Base-by-base conservation (phyloP, 2,797 vertebrate genomes). In the Smutsia temminckii region DNA sequence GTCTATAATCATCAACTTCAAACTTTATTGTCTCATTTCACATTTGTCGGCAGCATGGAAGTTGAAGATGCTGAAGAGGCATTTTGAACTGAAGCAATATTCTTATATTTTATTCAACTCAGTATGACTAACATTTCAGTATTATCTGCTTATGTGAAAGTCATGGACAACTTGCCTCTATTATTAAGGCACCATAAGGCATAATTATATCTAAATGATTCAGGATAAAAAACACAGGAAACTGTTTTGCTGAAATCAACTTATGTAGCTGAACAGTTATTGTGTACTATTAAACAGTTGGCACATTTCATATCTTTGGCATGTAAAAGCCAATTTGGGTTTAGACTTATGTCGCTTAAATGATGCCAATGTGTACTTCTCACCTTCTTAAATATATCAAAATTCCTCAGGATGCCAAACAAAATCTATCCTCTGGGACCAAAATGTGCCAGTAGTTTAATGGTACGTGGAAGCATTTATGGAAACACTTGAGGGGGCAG, bases 321-420 rank as follows among this genome's bases (percentile, higher is more conserved):
- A 97, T 90, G 91, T 93, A 96, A 93, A 97, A 95, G 97, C 92
- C 95, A 96, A 97, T 93, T 92, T 92, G 97, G 92, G 96, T 97
- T 97, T 97, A 97, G 95, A 97, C 97, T 98, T 97, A 98, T 96
- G 97, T 69, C 23, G 74, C 95, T 97, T 96, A 97, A 97, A 95
- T 97, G 96, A 95, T 97, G 97, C 97, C 97, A 97, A 95, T 98
- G 97, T 98, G 97, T 98, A 97, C 93, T 97, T 97, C 95, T 96
- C 97, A 97, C 96, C 96, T 97, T 97, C 92, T 97, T 98, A 97
- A 98, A 96, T 97, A 95, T 96, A 96, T 95, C 95, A 97, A 95
- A 96, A 97, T 97, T 97, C 59, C 92, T 97, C 85, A 94, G 95
- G 85, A 96, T 96, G 97, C 96, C 97, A 98, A 98, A 95, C 75